Percentiles rank a stretch among this genome's conserved stretches.
These are phyloP conservation scores for Forbesichthys agassizii DNA, from an alignment of 2,113 vertebrate species.

Conservation along the genomic window DNA sequence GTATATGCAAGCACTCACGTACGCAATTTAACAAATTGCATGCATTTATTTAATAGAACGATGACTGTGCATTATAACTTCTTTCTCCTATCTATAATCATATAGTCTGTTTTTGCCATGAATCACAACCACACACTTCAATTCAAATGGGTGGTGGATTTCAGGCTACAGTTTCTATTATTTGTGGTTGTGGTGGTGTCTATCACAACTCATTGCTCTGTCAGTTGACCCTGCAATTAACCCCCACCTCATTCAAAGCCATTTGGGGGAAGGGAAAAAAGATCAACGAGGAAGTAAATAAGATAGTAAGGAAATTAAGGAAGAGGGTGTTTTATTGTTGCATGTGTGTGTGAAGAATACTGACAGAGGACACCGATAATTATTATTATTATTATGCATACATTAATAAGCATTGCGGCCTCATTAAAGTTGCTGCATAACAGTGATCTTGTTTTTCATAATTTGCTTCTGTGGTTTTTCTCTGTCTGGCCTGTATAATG, in stretches of 20 bases:
- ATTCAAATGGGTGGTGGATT: background rate
- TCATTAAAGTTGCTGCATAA: background rate
- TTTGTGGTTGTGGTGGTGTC: conserved; percentile 51
- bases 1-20: no score
- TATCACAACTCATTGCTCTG: conserved; percentile 34
- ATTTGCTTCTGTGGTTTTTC: background rate
- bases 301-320: conserved; percentile 19
- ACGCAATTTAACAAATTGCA: no score
- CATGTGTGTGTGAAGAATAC: no score
- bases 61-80: no score
- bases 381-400: background rate
- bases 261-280: conserved; percentile 40
- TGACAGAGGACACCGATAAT: no score
- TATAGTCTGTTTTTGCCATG: no score
- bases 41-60: no score
- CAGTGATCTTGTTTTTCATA: background rate
- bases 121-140: conserved; percentile 6
- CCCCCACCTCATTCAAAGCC: conserved; percentile 56
- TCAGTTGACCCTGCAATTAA: conserved; percentile 66
- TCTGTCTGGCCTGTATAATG: background rate
- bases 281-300: conserved; percentile 35
- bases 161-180: conserved; percentile 43
- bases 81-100: no score
- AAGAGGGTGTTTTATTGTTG: no score
- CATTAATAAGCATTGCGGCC: background rate